Evolutionary conservation across 2,888 invertebrate genomes (phyloP).

Genomic region (Drosophila paracracens): DNA sequence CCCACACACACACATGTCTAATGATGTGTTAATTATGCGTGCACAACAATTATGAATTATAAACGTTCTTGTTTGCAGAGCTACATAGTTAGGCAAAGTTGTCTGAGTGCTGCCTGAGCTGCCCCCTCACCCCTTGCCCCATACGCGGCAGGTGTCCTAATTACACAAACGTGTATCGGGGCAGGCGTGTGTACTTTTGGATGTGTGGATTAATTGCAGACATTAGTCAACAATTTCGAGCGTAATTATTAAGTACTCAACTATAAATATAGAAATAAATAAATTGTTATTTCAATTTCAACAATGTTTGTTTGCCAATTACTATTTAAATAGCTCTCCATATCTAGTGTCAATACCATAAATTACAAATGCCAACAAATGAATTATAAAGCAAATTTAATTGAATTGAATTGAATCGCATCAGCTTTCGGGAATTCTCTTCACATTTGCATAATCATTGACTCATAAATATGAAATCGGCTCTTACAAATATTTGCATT

Average conservation of each 20-base stretch:
- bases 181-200: constrained; percentile 2
- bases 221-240: constrained; percentile 45
- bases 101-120: not conserved
- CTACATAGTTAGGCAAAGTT: constrained; percentile 1
- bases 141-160: constrained; percentile 43
- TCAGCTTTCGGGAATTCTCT: constrained; percentile 1
- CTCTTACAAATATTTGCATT: constrained; percentile 33
- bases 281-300: not conserved
- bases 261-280: not conserved
- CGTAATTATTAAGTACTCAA: not conserved
- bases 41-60: constrained; percentile 57
- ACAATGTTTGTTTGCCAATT: constrained; percentile 14
- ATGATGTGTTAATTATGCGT: constrained; percentile 66
- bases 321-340: constrained; percentile 26
- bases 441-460: constrained; percentile 46
- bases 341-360: constrained; percentile 6
- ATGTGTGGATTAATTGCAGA: constrained; percentile 43
- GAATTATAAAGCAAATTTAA: constrained; percentile 8
- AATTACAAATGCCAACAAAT: constrained; percentile 13
- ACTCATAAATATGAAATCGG: constrained; percentile 24
- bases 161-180: constrained; percentile 33
- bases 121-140: not conserved
- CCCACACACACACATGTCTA: constrained; percentile 23
- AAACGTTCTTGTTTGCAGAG: constrained; percentile 20
- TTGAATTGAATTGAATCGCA: constrained; percentile 27